phyloP scores from a whole-genome alignment of 1,140 invertebrate genomes.

The Drosophila leontia region DNA sequence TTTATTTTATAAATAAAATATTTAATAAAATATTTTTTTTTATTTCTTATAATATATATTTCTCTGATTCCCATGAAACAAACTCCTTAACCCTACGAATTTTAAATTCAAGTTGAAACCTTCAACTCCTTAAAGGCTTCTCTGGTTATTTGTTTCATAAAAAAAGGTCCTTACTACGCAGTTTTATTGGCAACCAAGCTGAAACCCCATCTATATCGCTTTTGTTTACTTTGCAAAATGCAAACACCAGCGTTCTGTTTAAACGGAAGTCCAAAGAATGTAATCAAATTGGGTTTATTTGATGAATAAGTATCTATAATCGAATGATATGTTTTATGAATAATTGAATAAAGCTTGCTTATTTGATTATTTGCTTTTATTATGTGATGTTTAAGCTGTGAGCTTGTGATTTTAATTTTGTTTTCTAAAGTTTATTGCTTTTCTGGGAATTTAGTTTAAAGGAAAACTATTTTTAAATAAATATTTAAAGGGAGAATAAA shows the following conservation, averaged over 20 bases:
- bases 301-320: slow-evolving; percentile 2
- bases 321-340: slow-evolving; percentile 6
- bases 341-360: not conserved
- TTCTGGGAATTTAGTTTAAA: too few relatives aligned
- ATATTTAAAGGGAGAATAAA: too few relatives aligned
- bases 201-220: not conserved
- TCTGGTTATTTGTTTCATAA: not conserved
- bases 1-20: too few relatives aligned
- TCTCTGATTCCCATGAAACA: too few relatives aligned
- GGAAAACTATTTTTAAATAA: not conserved
- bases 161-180: not conserved
- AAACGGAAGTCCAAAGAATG: not conserved
- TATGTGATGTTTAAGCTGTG: not conserved
- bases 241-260: slow-evolving; percentile 1
- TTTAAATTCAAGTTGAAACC: too few relatives aligned
- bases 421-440: not conserved
- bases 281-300: slow-evolving; percentile 18
- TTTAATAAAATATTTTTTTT: too few relatives aligned
- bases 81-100: too few relatives aligned
- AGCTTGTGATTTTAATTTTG: not conserved
- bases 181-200: not conserved
- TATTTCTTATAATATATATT: too few relatives aligned
- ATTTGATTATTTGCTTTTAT: not conserved
- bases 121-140: too few relatives aligned
- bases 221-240: not conserved